Conservation (phyloP, 2,888 invertebrate species). For the Abrostola tripartita region DNA sequence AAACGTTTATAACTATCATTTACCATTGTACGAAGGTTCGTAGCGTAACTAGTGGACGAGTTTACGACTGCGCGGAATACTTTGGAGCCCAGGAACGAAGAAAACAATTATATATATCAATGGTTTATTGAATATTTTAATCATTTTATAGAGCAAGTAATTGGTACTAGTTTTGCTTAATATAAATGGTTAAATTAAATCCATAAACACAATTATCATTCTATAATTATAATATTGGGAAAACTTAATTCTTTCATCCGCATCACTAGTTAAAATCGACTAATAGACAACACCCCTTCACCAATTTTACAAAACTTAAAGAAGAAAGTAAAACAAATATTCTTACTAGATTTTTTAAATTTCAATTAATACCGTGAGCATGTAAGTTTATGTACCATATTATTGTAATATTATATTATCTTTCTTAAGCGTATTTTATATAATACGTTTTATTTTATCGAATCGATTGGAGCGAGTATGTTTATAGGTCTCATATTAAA, state of each 20-base stretch:
- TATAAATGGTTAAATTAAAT: neutral
- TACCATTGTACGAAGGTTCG: constrained; percentile 41
- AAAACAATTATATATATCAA: constrained; percentile 27
- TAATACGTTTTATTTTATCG: neutral
- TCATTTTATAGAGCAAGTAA: constrained; percentile 29
- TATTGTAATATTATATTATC: neutral
- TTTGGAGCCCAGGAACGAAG: constrained; percentile 23
- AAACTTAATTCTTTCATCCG: too few species aligned
- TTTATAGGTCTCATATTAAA: constrained; percentile 1
- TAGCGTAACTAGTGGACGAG: constrained; percentile 35
- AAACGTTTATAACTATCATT: constrained; percentile 60
- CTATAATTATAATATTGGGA: too few species aligned
- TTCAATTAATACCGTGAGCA: neutral
- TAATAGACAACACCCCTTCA: too few species aligned
- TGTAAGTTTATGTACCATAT: neutral
- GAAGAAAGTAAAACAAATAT: neutral
- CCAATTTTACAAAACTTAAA: too few species aligned
- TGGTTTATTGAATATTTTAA: constrained; percentile 15
- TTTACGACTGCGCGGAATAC: constrained; percentile 31
- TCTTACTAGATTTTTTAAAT: neutral
- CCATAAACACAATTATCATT: too few species aligned
- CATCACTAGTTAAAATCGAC: too few species aligned
- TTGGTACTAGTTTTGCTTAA: constrained; percentile 14
- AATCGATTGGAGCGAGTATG: neutral
- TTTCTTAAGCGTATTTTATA: neutral